Evolutionary conservation across 2,888 invertebrate genomes (phyloP), one percentile per base, ranked within the genome.

Genomic region (Crossocerus cetratus): DNA sequence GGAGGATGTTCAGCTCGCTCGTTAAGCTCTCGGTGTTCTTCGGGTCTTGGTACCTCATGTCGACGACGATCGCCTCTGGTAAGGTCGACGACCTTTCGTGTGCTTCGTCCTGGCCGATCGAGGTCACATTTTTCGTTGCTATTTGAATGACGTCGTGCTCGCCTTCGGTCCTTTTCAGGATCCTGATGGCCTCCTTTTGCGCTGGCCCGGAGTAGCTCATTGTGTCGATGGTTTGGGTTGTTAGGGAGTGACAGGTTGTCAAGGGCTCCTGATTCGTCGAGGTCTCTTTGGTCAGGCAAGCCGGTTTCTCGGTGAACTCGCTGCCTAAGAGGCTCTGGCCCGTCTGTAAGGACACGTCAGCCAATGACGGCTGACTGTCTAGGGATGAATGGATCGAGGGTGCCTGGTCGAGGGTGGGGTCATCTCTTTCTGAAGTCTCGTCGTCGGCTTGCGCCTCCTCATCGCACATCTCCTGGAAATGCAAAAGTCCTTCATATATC

Each of bases 1-100:
- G 95, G 8, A 93, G 92, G 44, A 96, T 95, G 82, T 93, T 94
- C 16, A 96, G 87, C 83, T 95, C 94, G 0, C 95, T 93, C 64
- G 93, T 92, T 44, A 92, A 90, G 64, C 91, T 91, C 65, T 93
- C 92, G 20, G 90, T 85, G 63, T 92, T 91, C 14, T 91, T 89
- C 18, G 92, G 91, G 58, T 91, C 92, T 87, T 91, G 93, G 82
- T 96, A 96, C 83, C 94, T 94, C 80, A 96, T 95, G 87, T 95
- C 94, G 8, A 96, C 93, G 42, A 94, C 90, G 44, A 95, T 91
- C 71, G 94, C 93, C 69, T 94, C 93, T 1, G 92, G 91, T 66
- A 81, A 76, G 1, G 53, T 23, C 8, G 53, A 74, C 5, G 65
- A 56, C 5, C 69, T 76, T 2, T 84, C 83, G 14, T 65, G 68